These are phyloP conservation scores for Adelges cooleyi DNA, from an alignment of 1,140 invertebrate species.

Conservation along the genomic window DNA sequence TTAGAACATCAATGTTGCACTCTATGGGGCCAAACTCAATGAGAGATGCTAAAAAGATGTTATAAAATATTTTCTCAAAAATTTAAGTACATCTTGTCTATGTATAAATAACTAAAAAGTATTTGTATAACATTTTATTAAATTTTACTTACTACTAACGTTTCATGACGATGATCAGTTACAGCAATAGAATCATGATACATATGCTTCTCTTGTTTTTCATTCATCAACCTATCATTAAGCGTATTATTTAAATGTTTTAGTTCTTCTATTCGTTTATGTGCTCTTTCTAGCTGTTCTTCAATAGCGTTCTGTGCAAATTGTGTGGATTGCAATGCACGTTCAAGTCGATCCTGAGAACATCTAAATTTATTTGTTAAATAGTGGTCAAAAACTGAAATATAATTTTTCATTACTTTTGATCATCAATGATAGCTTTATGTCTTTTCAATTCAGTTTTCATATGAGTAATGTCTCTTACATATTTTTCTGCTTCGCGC, in stretches of 20 bases:
- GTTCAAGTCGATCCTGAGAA: slow-evolving; percentile 5
- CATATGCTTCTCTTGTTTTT: slow-evolving; percentile 16
- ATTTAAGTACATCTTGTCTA: too few species aligned
- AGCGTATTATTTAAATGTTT: slow-evolving; percentile 14
- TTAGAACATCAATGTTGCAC: too few species aligned
- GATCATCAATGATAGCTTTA: neutral
- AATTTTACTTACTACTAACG: neutral
- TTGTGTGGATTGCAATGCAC: slow-evolving; percentile 11
- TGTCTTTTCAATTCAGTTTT: slow-evolving; percentile 12
- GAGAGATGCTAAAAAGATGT: too few species aligned
- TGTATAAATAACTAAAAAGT: too few species aligned
- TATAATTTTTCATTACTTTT: slow-evolving; percentile 25
- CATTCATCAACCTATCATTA: slow-evolving; percentile 3
- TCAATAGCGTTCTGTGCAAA: slow-evolving; percentile 18
- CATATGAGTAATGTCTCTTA: neutral
- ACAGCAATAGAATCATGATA: neutral
- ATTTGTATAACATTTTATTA: too few species aligned
- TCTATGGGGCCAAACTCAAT: too few species aligned
- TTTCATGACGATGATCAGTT: slow-evolving; percentile 10
- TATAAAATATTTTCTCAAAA: too few species aligned
- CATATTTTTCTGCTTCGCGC: neutral
- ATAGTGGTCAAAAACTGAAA: neutral
- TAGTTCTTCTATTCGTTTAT: slow-evolving; percentile 14
- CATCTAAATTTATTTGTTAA: neutral
- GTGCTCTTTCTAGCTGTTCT: slow-evolving; percentile 24